Base-by-base conservation (phyloP, 1,140 invertebrate species). In the Micrasema longulum region DNA sequence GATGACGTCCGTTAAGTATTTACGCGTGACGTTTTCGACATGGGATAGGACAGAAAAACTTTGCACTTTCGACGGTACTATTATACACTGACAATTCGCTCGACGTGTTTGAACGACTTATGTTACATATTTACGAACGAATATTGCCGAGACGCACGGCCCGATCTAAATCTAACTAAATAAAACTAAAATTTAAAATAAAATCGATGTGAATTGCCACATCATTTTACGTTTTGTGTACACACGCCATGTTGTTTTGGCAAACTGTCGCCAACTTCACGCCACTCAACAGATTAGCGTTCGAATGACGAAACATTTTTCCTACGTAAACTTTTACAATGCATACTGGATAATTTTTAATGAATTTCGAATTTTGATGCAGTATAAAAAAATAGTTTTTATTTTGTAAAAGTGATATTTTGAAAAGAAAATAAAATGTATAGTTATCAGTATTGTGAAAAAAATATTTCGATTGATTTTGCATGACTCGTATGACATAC, bases 181-280 rank as follows among this genome's bases (percentile, higher is more conserved):
- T 73, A 63, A 31, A 72, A 77, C 75, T 77, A 77, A 77, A 76
- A 71, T 76, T 74, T 71, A 74, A 74, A 77, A 60, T 71, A 72
- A 62, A 74, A 74, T 74, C 69, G 77, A 78, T 78, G 77, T 75
- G 76, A 72, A 65, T 23, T 77, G 78, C 78, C 78, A 80, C 79
- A 78, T 79, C 77, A 76, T 78, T 77, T 77, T 77, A 79, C 77
- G 77, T 80, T 78, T 79, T 80, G 77, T 80, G 77, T 79, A 79
- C 76, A 77, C 73, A 76, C 79, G 79, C 78, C 78, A 80, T 80
- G 78, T 77, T 76, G 75, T 76, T 77, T 78, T 75, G 76, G 74
- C 74, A 76, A 72, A 76, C 72, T 75, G 71, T 50, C 67, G 77
- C 77, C 76, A 75, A 76, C 72, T 75, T 70, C 77, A 77, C 68